A percentile compares a stretch with the other conserved stretches of the same genome.
Evolutionary conservation across 2,797 vertebrate genomes (phyloP).

Genomic region (Calcarius lapponicus): DNA sequence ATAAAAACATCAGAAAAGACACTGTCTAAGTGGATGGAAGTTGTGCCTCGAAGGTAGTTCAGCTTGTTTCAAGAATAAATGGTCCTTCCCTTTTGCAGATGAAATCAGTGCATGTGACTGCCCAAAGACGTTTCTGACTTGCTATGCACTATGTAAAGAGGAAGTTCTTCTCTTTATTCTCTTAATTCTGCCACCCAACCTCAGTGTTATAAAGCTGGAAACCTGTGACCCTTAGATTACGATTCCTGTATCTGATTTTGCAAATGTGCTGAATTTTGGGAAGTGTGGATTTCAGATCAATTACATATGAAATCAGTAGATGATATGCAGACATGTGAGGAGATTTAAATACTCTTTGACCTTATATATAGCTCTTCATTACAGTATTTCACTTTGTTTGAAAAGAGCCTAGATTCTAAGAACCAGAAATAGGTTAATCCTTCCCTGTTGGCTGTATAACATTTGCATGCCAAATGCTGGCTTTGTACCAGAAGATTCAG

Average conservation of each 20-base stretch:
- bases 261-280: background rate
- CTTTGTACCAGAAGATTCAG: background rate
- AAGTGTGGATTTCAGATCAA: background rate
- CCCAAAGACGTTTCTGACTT: background rate
- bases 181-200: background rate
- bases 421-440: slow-evolving; percentile 19
- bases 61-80: background rate
- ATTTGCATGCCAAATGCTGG: background rate
- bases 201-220: background rate
- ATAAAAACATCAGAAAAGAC: background rate
- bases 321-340: background rate
- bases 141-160: background rate
- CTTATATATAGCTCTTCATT: background rate
- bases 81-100: background rate
- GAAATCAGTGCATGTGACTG: background rate
- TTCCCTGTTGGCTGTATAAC: background rate
- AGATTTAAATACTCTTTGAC: background rate
- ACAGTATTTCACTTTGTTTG: background rate
- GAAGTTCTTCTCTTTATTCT: background rate
- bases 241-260: background rate
- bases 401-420: background rate
- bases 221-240: background rate
- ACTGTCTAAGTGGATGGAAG: background rate
- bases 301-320: background rate
- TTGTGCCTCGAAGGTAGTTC: background rate